Evolutionary conservation across 1,140 invertebrate genomes (phyloP), one percentile per base, ranked within the genome.

Genomic region (Aphidius ervi): DNA sequence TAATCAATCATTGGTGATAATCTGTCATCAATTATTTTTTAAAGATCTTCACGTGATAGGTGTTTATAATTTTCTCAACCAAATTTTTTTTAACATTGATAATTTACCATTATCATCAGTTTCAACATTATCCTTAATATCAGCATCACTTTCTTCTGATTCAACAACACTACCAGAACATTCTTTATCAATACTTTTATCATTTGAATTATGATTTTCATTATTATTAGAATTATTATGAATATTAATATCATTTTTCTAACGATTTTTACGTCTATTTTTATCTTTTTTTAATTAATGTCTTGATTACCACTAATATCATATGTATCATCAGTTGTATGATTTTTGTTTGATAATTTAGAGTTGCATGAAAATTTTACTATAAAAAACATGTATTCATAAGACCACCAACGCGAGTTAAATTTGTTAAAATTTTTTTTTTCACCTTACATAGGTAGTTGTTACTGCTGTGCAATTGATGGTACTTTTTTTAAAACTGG

Each of bases 361-460:
- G n/a, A n/a, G n/a, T n/a, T n/a, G n/a, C n/a, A n/a, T n/a, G n/a
- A n/a, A n/a, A n/a, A n/a, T n/a, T n/a, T 80, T 54, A 69, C 71
- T 82, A 74, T 62, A 97, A 96, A 81, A 96, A 98, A 76, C 95
- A 98, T 2, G 95, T 97, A 84, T 98, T 97, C 45, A 78, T 77
- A 54, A 95, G 77, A 9, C 92, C 92, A 45, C 47, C 40, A 49
- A 62, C 60, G 40, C 39, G 53, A 20, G 56, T 56, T 9, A 57
- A 58, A 54, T 40, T 59, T 37, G 57, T 50, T 8, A 63, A 31
- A 7, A 54, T 16, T 23, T 42, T 54, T 2, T 49, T 46, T 43
- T 58, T 39, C n/a, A 10, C 46, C 61, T 31, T 62, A 58, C 5
- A 52, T n/a, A 6, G 48, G 39, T 47, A 46, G 39, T 74, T 67